These are phyloP conservation scores for Prenolepis imparis DNA, from an alignment of 2,888 invertebrate species.

Conservation along the genomic window DNA sequence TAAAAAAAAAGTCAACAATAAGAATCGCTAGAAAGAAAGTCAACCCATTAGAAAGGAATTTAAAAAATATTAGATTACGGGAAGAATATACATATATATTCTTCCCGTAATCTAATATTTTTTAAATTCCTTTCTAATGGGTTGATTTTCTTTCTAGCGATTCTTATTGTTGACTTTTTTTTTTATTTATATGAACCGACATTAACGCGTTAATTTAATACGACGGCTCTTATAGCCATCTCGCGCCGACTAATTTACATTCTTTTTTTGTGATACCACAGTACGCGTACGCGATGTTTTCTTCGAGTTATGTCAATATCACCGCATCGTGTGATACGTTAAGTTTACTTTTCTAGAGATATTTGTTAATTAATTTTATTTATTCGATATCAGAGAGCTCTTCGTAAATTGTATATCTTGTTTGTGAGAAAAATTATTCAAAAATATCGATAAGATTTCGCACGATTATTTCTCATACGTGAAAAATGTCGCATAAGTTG, in stretches of 20 bases:
- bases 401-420: background rate
- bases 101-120: background rate
- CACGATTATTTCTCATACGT: background rate
- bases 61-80: background rate
- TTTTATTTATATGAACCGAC: background rate
- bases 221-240: background rate
- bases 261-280: background rate
- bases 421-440: background rate
- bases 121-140: background rate
- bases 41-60: background rate
- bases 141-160: background rate
- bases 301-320: background rate
- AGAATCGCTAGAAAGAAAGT: background rate
- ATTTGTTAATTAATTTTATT: background rate
- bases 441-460: background rate
- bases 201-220: background rate
- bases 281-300: background rate
- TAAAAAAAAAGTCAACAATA: background rate
- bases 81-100: conserved; percentile 31
- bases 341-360: background rate
- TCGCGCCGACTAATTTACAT: background rate
- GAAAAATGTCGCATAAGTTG: background rate
- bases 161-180: background rate
- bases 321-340: background rate
- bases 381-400: background rate